A percentile compares a stretch with the other conserved stretches of the same genome.
These are phyloP conservation scores for Mercenaria mercenaria DNA, from an alignment of 1,140 invertebrate genomes.

Conservation along the genomic window DNA sequence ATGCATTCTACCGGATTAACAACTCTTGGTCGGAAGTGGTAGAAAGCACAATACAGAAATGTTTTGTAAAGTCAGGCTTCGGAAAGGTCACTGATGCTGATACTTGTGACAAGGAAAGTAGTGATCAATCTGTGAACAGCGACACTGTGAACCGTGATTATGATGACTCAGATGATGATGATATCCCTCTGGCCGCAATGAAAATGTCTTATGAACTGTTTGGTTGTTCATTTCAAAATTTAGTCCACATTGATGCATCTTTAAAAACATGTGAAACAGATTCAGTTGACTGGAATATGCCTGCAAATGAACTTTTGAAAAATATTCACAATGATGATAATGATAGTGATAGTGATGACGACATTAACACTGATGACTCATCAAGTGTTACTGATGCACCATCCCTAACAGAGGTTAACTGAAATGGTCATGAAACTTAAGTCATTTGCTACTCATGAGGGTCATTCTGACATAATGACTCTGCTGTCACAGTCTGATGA, in stretches of 20 bases:
- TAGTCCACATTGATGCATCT: neutral
- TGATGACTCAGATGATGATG: neutral
- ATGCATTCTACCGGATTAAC: slow-evolving; percentile 36
- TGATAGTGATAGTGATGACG: neutral
- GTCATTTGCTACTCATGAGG: neutral
- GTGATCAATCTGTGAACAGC: no score
- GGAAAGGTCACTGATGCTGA: no score
- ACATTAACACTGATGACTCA: no score
- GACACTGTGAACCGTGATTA: no score
- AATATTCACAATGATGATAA: neutral
- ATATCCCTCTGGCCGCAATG: neutral
- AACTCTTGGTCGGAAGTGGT: slow-evolving; percentile 31
- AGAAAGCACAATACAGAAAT: slow-evolving; percentile 29
- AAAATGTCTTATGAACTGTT: neutral
- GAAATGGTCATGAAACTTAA: neutral
- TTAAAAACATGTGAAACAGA: neutral
- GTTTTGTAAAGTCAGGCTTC: slow-evolving; percentile 46
- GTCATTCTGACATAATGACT: no score
- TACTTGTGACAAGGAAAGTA: no score
- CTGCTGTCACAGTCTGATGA: no score
- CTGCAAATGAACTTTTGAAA: no score
- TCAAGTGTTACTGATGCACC: neutral
- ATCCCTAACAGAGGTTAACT: neutral
- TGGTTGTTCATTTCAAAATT: neutral
- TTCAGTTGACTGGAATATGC: neutral